A percentile compares a stretch with the other conserved stretches of the same genome.
phyloP scores from a whole-genome alignment of 1,140 invertebrate species.

The Archivesica marissinica region DNA sequence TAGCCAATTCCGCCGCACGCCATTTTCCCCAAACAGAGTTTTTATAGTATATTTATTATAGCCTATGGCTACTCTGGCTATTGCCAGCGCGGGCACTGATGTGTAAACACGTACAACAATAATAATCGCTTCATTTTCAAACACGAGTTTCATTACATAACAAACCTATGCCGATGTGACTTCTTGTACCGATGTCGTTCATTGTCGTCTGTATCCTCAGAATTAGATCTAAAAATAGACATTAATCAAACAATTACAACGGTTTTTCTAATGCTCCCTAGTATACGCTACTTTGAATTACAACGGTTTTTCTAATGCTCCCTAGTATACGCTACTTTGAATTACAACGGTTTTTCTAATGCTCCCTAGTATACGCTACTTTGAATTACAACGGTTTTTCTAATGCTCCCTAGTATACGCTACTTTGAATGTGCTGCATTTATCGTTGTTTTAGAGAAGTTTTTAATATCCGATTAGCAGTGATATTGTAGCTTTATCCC shows the following conservation, averaged over 20 bases:
- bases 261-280: background rate
- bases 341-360: background rate
- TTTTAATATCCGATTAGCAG: too few species aligned
- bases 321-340: background rate
- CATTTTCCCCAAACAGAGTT: too few species aligned
- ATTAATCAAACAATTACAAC: background rate
- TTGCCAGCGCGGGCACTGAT: too few species aligned
- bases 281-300: background rate
- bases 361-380: background rate
- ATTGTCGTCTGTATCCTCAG: background rate
- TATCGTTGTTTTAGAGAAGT: too few species aligned
- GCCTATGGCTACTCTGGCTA: too few species aligned
- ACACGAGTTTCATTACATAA: background rate
- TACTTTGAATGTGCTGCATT: too few species aligned
- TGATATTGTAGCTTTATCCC: too few species aligned
- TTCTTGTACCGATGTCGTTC: background rate
- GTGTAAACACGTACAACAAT: background rate
- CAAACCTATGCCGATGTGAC: background rate
- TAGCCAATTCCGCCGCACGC: too few species aligned
- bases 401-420: background rate
- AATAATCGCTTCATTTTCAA: background rate
- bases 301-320: background rate
- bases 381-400: background rate
- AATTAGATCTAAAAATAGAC: background rate
- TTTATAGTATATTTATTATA: too few species aligned